These are phyloP conservation scores for Falco concolor DNA, from an alignment of 2,797 vertebrate species.

Conservation along the genomic window DNA sequence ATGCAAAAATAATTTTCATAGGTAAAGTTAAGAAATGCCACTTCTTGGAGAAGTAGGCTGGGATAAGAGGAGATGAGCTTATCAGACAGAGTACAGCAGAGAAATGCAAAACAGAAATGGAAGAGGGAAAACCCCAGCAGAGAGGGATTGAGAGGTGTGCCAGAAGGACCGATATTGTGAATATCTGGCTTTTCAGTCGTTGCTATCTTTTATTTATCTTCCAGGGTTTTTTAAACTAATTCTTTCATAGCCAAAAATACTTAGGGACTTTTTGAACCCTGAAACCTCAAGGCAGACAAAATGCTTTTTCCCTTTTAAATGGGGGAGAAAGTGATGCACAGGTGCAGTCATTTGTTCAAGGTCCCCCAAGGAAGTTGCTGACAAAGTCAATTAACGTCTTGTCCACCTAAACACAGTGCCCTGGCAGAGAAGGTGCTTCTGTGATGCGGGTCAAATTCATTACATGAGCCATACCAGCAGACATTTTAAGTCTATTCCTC, in stretches of 20 bases:
- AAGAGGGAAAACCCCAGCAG: neutral
- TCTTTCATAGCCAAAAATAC: neutral
- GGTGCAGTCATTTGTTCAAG: constrained; percentile 41
- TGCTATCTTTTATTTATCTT: neutral
- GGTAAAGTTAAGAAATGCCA: accelerated
- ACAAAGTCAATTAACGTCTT: constrained; percentile 33
- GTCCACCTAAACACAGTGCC: neutral
- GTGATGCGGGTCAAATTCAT: neutral
- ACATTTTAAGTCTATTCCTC: neutral
- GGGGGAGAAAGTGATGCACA: constrained; percentile 23
- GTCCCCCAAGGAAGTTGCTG: constrained; percentile 36
- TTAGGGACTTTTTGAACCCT: neutral
- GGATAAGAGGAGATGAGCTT: neutral
- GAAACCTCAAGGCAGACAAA: neutral
- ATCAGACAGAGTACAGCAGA: neutral
- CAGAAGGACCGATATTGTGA: neutral
- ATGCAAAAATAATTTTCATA: neutral
- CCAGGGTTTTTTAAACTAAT: neutral
- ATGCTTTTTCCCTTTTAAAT: constrained; percentile 2
- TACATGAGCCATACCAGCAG: neutral
- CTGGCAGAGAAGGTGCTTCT: neutral
- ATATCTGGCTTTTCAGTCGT: neutral
- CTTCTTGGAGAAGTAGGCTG: neutral
- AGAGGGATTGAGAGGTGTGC: neutral
- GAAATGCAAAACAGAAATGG: neutral